A percentile compares a stretch with the other conserved stretches of the same genome.
Conservation (phyloP, 2,888 invertebrate species). For the Trissonchulus latispiculum region DNA sequence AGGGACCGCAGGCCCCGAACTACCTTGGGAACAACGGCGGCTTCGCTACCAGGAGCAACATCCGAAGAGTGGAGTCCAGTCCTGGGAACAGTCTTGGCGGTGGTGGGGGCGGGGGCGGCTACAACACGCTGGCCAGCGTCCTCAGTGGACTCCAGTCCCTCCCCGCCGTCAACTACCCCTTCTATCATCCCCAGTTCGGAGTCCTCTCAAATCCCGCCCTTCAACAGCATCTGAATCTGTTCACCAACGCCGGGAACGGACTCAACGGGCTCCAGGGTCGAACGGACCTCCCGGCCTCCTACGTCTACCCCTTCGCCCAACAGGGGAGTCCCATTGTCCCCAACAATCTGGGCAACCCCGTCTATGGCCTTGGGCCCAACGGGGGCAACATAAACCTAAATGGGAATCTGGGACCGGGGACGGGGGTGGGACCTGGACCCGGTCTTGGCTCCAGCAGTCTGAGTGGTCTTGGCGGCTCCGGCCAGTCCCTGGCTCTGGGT, state of each 20-base stretch:
- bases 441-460: not conserved
- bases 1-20: not conserved
- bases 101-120: not conserved
- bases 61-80: not conserved
- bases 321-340: not conserved
- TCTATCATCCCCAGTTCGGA: not conserved
- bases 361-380: not conserved
- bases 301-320: conserved; percentile 22
- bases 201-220: not conserved
- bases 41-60: not conserved
- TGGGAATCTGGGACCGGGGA: not conserved
- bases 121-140: not conserved
- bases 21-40: not conserved
- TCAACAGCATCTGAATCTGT: not conserved
- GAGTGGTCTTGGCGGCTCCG: not conserved
- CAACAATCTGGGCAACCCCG: not conserved
- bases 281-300: conserved; percentile 21
- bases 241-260: not conserved
- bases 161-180: not conserved
- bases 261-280: conserved; percentile 12
- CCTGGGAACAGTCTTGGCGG: too few relatives aligned
- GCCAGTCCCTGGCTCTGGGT: not conserved
- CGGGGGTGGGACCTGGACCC: not conserved
- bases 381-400: not conserved
- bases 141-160: not conserved